A percentile compares a stretch with the other conserved stretches of the same genome.
phyloP scores from a whole-genome alignment of 2,113 vertebrate species.

The Eonycteris spelaea region DNA sequence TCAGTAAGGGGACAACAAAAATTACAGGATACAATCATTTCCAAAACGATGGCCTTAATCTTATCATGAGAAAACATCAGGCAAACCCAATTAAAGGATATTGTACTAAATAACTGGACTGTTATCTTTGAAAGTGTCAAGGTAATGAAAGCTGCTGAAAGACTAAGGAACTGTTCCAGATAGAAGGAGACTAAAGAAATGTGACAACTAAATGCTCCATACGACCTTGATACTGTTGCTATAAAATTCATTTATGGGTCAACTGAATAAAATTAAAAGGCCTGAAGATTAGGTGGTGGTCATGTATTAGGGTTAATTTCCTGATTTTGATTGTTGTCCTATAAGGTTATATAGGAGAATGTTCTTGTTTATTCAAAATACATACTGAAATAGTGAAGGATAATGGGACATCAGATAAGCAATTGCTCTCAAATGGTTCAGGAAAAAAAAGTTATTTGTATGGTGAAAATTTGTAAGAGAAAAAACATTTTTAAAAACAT shows the following conservation, averaged over 20 bases:
- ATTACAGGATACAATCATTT: neutral
- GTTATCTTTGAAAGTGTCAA: neutral
- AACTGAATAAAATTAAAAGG: neutral
- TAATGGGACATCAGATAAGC: neutral
- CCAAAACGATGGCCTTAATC: neutral
- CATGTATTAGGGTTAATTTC: neutral
- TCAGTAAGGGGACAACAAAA: neutral
- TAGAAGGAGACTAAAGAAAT: neutral
- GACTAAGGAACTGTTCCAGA: neutral
- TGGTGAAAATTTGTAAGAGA: neutral
- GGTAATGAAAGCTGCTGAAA: neutral
- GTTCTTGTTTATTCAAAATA: neutral
- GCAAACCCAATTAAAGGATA: neutral
- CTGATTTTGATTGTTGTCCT: neutral
- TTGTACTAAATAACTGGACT: neutral
- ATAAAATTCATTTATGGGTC: neutral
- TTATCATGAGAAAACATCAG: neutral
- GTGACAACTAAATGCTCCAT: neutral
- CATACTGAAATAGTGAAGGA: neutral
- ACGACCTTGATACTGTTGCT: neutral
- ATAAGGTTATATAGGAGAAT: neutral
- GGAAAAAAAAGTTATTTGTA: neutral
- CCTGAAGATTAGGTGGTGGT: neutral
- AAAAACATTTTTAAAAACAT: neutral
- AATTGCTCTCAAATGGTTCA: neutral